Evolutionary conservation across 2,888 invertebrate genomes (phyloP).

Genomic region (Thecocarcelia acutangulata): DNA sequence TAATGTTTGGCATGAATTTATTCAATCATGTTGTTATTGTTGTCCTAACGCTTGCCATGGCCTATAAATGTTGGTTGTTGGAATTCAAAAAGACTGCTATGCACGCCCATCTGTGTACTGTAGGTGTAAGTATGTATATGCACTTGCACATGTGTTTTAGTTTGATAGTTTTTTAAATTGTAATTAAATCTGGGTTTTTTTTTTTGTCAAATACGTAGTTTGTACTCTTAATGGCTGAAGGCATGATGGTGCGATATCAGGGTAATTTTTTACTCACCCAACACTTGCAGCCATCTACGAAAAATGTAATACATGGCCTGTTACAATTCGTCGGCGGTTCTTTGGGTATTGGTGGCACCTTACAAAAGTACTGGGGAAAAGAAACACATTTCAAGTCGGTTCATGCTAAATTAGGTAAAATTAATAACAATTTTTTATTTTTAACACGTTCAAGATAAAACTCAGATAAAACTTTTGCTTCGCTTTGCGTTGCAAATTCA

Average conservation of each 20-base stretch:
- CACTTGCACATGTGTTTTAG: not conserved
- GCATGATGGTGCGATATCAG: conserved; percentile 76
- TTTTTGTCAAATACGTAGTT: conserved; percentile 72
- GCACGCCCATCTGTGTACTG: conserved; percentile 79
- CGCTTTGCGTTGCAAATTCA: too few species aligned
- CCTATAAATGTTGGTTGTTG: conserved; percentile 75
- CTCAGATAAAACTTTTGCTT: too few species aligned
- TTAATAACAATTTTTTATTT: not conserved
- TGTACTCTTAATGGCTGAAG: conserved; percentile 77
- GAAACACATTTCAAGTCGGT: conserved; percentile 76
- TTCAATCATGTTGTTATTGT: conserved; percentile 72
- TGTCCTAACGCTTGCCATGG: conserved; percentile 71
- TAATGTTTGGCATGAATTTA: conserved; percentile 62
- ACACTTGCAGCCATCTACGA: conserved; percentile 69
- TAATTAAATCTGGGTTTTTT: conserved; percentile 13
- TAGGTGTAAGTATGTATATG: conserved; percentile 75
- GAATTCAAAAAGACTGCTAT: conserved; percentile 77
- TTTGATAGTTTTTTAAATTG: not conserved
- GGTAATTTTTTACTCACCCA: conserved; percentile 67
- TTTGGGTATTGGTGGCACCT: conserved; percentile 76
- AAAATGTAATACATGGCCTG: conserved; percentile 74
- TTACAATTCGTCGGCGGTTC: conserved; percentile 74
- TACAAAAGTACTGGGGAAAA: conserved; percentile 75
- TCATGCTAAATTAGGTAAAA: conserved; percentile 76
- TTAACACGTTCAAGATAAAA: too few species aligned